Evolutionary conservation across 2,797 vertebrate genomes (phyloP), one percentile per base, ranked within the genome.

Genomic region (Pseudochromis fuscus): DNA sequence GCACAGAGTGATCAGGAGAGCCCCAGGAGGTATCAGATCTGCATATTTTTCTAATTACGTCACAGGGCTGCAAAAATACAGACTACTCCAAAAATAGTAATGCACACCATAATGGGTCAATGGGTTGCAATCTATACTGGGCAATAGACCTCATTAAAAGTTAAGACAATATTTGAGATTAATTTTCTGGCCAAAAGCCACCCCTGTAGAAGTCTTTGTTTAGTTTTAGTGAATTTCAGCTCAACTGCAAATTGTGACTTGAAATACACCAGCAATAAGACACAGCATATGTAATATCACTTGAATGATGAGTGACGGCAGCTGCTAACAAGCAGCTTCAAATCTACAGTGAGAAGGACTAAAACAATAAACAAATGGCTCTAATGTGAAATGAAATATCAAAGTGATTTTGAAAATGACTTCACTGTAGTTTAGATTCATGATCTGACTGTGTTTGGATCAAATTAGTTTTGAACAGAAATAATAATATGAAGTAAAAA

Each of bases 41-140:
- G 68, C 75, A 81, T 78, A 71, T 76, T 68, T 77, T 67, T 72
- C 46, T 55, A 69, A 80, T 74, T 76, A 52, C 70, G 73, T 75
- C 72, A 55, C 49, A 53, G 44, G 24, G 28, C 58, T 53, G 53
- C 61, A 79, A 69, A 67, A 62, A 63, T 28, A 72, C 23, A 42
- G 13, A 49, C 21, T 10, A 57, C 23, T 72, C 24, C n/a, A 49
- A 33, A 61, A 77, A 66, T 19, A 21, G n/a, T 12, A 49, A 48
- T 23, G 19, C 42, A 65, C 45, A 58, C 23, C 25, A 61, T 35
- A 21, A 40, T 46, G 48, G 42, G 23, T 31, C 8, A 57, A 24
- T 23, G 5, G 57, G 31, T 50, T 73, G 42, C 64, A 69, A 80
- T 64, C 58, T 33, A 53, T 28, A 46, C 35, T 57, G 51, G 25